Evolutionary conservation across 2,113 vertebrate genomes (phyloP), one percentile per base, ranked within the genome.

Genomic region (Nothobranchius kuhntae): DNA sequence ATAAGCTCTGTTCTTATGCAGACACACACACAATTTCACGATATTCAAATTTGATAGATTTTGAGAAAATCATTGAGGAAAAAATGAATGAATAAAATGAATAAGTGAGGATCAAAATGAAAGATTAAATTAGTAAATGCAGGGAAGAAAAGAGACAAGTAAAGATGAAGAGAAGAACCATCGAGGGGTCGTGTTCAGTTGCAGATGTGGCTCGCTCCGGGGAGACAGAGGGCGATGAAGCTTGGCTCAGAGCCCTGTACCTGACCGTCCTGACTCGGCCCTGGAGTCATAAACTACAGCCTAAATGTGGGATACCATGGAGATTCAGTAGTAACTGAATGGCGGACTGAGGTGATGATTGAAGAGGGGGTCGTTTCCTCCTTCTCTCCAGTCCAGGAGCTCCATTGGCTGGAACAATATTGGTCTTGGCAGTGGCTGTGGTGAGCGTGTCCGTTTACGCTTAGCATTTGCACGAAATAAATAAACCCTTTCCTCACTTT

Each of bases 351-450:
- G 73, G 78, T 82, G 80, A 68, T 86, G 86, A 91, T 89, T 81
- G 83, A 91, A 73, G 69, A 78, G 74, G 70, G 73, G 89, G 73
- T 85, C 71, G 64, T 62, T 56, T 78, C 74, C 57, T 65, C 62
- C 64, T 64, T 72, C 55, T 47, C 57, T 68, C 50, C 82, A 83
- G 79, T 66, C 76, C 80, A 47, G 88, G 82, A 89, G 87, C 80
- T 88, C 77, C 61, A 53, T 86, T 57, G 75, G 75, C 81, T 87
- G 75, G 75, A 87, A 89, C 85, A 91, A 89, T 89, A 90, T 91
- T 91, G 87, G 79, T 89, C 51, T 91, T 90, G 89, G 88, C 80
- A 52, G 79, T 3, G 24, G 60, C 45, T 81, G 65, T 61, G 54
- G 82, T 64, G 15, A 83, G 71, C 61, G 74, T 85, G 82, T 86